Conservation (phyloP, 1,140 invertebrate genomes). For the Capitella teleta region DNA sequence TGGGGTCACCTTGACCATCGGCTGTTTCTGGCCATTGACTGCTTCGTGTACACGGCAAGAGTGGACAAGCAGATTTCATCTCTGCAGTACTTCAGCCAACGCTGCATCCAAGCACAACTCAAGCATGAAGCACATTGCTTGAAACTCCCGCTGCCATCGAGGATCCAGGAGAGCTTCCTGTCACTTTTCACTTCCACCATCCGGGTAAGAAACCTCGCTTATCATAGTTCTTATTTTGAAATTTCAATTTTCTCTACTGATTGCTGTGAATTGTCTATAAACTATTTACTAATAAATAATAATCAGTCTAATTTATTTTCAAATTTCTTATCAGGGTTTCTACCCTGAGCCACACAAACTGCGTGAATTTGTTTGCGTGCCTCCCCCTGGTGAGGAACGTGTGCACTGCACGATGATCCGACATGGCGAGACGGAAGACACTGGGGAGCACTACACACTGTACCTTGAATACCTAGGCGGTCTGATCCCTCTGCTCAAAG, state of each 20-base stretch:
- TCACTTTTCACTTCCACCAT: constrained; percentile 93
- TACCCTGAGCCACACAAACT: constrained; percentile 78
- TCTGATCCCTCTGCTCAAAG: constrained; percentile 87
- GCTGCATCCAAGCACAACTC: constrained; percentile 53
- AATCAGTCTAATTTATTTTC: neutral
- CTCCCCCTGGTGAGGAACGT: constrained; percentile 68
- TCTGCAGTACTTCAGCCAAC: constrained; percentile 72
- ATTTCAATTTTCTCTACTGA: neutral
- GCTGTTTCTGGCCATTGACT: constrained; percentile 82
- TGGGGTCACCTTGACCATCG: constrained; percentile 96
- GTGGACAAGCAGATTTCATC: constrained; percentile 73
- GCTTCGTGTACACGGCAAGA: constrained; percentile 72
- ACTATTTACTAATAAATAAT: neutral
- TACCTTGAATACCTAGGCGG: constrained; percentile 92
- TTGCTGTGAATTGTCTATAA: neutral
- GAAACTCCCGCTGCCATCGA: constrained; percentile 68
- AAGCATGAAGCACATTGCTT: constrained; percentile 48
- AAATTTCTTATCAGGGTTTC: constrained; percentile 63
- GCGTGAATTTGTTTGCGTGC: constrained; percentile 83
- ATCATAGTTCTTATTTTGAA: neutral
- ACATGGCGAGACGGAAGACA: constrained; percentile 68
- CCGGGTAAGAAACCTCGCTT: constrained; percentile 51
- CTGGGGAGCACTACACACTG: constrained; percentile 78
- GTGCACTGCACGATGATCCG: constrained; percentile 93
- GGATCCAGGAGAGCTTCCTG: constrained; percentile 69